Conservation (phyloP, 2,888 invertebrate genomes). For the Lysandra bellargus region DNA sequence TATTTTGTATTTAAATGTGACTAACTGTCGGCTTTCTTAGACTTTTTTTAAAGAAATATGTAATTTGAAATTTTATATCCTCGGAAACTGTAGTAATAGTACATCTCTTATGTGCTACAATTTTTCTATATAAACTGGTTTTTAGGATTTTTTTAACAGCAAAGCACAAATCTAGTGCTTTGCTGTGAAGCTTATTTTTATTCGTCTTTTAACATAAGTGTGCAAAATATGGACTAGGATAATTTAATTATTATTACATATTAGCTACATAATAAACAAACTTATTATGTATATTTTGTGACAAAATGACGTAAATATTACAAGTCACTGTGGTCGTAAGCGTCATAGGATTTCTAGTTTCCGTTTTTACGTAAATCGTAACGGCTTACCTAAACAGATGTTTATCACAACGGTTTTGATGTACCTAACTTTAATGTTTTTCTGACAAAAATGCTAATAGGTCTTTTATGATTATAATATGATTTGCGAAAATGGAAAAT, state of each 20-base stretch:
- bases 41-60: background rate
- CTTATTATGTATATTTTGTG: background rate
- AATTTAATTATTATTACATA: too few relatives aligned
- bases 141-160: too few relatives aligned
- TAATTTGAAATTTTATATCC: background rate
- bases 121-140: too few relatives aligned
- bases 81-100: too few relatives aligned
- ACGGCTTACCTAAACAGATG: background rate
- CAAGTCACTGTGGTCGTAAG: background rate
- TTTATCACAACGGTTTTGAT: background rate
- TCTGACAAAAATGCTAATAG: too few relatives aligned
- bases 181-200: background rate
- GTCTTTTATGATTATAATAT: too few relatives aligned
- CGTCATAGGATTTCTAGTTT: background rate
- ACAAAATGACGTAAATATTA: background rate
- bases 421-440: too few relatives aligned
- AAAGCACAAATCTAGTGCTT: too few relatives aligned
- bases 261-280: background rate
- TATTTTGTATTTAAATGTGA: background rate
- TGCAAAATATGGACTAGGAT: background rate
- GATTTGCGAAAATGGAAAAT: too few relatives aligned
- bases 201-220: background rate
- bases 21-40: too few relatives aligned
- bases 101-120: too few relatives aligned
- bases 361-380: constrained; percentile 8